phyloP scores from a whole-genome alignment of 2,797 vertebrate genomes.

The Crocidura indochinensis region DNA sequence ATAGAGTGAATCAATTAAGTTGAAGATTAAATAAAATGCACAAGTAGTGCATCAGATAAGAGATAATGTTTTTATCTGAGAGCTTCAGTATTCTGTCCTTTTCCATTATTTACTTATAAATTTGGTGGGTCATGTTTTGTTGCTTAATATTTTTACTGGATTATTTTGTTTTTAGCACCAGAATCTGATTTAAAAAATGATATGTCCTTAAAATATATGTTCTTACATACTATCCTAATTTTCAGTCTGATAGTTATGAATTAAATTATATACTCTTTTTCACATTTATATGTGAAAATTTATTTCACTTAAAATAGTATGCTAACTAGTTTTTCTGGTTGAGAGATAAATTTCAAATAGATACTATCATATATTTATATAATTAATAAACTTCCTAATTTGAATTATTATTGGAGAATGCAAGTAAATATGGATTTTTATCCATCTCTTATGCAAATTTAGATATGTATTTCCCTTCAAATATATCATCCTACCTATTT shows the following conservation, averaged over 20 bases:
- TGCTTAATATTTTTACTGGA: background rate
- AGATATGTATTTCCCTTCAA: background rate
- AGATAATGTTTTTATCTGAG: constrained; percentile 7
- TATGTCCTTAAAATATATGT: constrained; percentile 63
- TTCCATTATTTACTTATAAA: constrained; percentile 37
- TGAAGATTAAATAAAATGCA: constrained; percentile 49
- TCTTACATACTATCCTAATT: background rate
- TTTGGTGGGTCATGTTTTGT: constrained; percentile 38
- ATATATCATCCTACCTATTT: constrained; percentile 20
- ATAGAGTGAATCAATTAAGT: background rate
- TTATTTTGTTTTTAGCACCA: background rate
- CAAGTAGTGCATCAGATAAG: background rate
- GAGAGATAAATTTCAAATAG: constrained; percentile 59
- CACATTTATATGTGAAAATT: background rate
- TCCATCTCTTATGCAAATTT: constrained; percentile 36
- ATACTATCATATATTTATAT: background rate
- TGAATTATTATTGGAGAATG: background rate
- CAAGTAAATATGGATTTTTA: background rate
- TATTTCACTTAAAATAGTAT: constrained; percentile 11
- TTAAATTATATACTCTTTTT: constrained; percentile 6
- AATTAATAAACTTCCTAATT: constrained; percentile 2
- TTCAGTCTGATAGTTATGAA: constrained; percentile 31
- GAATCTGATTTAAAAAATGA: background rate
- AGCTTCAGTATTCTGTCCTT: background rate
- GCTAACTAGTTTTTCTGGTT: constrained; percentile 43